These are phyloP conservation scores for Eciton burchellii DNA, from an alignment of 1,140 invertebrate species.

Conservation along the genomic window DNA sequence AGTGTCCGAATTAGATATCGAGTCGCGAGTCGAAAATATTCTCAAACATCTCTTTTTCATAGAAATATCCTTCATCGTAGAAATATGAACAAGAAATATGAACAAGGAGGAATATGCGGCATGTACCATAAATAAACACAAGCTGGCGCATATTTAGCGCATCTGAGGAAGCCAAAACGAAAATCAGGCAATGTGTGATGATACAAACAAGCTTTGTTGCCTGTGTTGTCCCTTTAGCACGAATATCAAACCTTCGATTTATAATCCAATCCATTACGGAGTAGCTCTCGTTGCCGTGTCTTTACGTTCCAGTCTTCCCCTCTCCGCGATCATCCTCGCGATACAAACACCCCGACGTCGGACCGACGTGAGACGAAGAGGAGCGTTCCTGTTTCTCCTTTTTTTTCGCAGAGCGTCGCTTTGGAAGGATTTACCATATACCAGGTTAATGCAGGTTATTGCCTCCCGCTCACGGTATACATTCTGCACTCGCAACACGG, in stretches of 20 bases:
- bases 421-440: constrained; percentile 12
- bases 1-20: background rate
- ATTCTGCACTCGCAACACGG: constrained; percentile 38
- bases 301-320: background rate
- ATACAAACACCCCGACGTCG: background rate
- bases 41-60: background rate
- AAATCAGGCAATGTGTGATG: background rate
- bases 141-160: background rate
- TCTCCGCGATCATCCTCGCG: background rate
- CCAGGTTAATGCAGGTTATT: constrained; percentile 27
- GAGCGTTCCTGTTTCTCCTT: background rate
- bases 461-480: constrained; percentile 35
- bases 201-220: constrained; percentile 30
- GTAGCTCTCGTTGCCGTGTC: constrained; percentile 25
- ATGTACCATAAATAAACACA: background rate
- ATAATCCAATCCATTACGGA: constrained; percentile 14
- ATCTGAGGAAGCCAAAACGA: constrained; percentile 9
- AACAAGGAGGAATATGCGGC: constrained; percentile 1
- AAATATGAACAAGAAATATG: background rate
- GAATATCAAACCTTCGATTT: constrained; percentile 23
- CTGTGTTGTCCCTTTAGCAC: background rate
- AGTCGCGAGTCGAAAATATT: background rate
- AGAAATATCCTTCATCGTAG: background rate
- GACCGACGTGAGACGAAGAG: background rate
- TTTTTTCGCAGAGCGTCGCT: constrained; percentile 2